Conservation (phyloP, 2,888 invertebrate genomes). For the Phrixothrix hirtus region DNA sequence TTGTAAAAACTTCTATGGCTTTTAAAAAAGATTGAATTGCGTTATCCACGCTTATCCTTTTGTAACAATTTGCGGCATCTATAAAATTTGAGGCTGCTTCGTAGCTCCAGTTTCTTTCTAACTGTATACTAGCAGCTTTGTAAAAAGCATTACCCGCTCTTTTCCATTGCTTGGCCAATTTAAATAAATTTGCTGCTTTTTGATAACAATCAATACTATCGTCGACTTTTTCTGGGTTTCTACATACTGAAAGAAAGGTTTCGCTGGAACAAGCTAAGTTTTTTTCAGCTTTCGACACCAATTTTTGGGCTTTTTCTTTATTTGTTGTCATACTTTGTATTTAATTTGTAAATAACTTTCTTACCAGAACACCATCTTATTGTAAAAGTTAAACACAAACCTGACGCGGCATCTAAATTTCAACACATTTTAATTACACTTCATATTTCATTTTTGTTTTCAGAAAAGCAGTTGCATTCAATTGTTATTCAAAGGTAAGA, state of each 20-base stretch:
- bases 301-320: conserved; percentile 90
- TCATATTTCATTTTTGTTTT: no score
- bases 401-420: no score
- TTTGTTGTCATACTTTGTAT: conserved; percentile 84
- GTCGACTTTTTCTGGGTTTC: conserved; percentile 75
- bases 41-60: conserved; percentile 82
- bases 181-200: conserved; percentile 95
- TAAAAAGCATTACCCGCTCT: conserved; percentile 94
- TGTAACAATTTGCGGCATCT: conserved; percentile 96
- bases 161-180: conserved; percentile 98
- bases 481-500: no score
- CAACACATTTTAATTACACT: no score
- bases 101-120: conserved; percentile 86
- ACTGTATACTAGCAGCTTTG: conserved; percentile 85
- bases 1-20: conserved; percentile 96
- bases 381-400: no score
- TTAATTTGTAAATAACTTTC: no score
- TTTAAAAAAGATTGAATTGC: conserved; percentile 88
- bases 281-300: conserved; percentile 95
- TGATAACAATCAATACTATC: conserved; percentile 97
- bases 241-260: conserved; percentile 90
- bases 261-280: conserved; percentile 88
- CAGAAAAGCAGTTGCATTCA: no score
- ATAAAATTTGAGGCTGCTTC: conserved; percentile 95
- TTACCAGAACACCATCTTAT: no score